Base-by-base conservation (phyloP, 2,888 invertebrate genomes). In the Nezara viridula region DNA sequence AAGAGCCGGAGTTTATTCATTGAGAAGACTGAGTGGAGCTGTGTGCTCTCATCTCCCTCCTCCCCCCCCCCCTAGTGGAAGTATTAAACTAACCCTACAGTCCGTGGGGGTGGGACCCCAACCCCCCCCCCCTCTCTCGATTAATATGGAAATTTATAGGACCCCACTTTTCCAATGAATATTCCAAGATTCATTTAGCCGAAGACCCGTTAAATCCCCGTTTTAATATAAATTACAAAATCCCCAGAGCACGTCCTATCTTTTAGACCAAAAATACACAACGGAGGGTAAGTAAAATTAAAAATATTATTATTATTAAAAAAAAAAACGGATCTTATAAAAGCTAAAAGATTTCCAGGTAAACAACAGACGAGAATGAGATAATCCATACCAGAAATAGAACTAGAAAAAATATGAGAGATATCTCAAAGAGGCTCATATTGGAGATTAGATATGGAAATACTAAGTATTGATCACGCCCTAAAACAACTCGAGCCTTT, bases 131-230 rank as follows among this genome's bases (percentile, higher is more conserved):
- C 27, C 3, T 7, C 55, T 55, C 55, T 55, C 52, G 86, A 86
- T 86, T 86, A 86, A 86, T 86, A 86, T 86, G 86, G 86, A 86
- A 86, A 86, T 86, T 86, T 86, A 86, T 86, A 55, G 55, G 86
- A 55, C 86, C 86, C 86, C 86, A 86, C 86, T 86, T 86, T 86
- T 86, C 86, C 86, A 86, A 86, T 86, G 86, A 86, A 86, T 86
- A 86, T 86, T 86, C 86, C 86, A 86, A 52, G 52, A 86, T 86
- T 86, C 86, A 86, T 86, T 86, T 86, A 86, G 60, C 86, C 86
- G 12, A 52, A 40, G 52, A 86, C 60, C 86, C 86, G 86, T 86
- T 86, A 86, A 86, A 86, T 86, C 86, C 86, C 55, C 86, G 52
- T 86, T 86, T 86, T 86, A 86, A 86, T 86, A 86, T 86, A 86